These are phyloP conservation scores for Epinotia demarniana DNA, from an alignment of 2,888 invertebrate species.

Conservation along the genomic window DNA sequence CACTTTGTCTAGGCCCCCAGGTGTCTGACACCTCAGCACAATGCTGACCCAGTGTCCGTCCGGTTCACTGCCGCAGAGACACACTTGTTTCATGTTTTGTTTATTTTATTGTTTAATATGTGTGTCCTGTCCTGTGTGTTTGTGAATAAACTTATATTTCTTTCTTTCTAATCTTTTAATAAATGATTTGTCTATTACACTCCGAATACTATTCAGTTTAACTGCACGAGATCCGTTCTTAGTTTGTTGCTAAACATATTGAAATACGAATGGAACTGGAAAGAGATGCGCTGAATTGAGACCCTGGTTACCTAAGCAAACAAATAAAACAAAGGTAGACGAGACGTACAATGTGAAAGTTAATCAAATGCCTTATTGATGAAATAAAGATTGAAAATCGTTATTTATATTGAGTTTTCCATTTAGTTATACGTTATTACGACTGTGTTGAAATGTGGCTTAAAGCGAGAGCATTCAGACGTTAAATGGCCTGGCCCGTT, in stretches of 20 bases:
- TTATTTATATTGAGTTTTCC: not conserved
- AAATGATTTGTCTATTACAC: not conserved
- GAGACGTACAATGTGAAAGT: conserved; percentile 5
- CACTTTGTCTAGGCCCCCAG: too few species aligned
- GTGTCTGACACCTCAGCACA: too few species aligned
- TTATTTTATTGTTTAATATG: too few species aligned
- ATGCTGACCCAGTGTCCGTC: too few species aligned
- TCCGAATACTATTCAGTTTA: not conserved
- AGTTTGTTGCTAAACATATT: not conserved
- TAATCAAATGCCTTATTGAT: not conserved
- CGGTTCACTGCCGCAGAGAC: too few species aligned
- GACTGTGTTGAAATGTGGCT: not conserved
- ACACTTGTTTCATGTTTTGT: too few species aligned
- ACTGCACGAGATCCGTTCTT: not conserved
- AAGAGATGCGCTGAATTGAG: not conserved
- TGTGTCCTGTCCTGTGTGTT: too few species aligned
- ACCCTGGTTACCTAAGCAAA: not conserved
- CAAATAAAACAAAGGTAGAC: not conserved
- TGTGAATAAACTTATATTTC: too few species aligned
- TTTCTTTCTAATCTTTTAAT: not conserved
- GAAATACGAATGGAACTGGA: not conserved
- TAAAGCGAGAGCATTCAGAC: not conserved
- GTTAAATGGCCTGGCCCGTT: not conserved
- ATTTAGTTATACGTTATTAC: conserved; percentile 5
- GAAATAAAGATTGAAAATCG: not conserved